phyloP scores from a whole-genome alignment of 2,113 vertebrate genomes.

The Astatoreochromis straeleni region DNA sequence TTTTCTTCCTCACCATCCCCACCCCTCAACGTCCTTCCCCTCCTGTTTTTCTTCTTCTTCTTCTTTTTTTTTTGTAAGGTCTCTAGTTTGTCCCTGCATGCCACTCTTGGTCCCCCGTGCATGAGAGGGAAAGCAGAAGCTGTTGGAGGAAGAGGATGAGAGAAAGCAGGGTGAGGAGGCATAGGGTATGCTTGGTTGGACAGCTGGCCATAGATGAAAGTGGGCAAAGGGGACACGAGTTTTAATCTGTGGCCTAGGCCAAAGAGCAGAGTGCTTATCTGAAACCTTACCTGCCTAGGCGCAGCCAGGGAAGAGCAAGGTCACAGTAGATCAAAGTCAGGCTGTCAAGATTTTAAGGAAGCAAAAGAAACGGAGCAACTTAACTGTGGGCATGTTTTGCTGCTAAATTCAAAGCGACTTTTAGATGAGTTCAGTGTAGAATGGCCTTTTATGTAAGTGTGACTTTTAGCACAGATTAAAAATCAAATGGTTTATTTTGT shows the following conservation, averaged over 20 bases:
- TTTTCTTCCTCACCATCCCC: constrained; percentile 25
- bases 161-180: constrained; percentile 39
- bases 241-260: constrained; percentile 58
- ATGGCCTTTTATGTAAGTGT: background rate
- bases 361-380: background rate
- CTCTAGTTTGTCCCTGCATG: constrained; percentile 57
- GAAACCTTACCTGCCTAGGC: constrained; percentile 57
- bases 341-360: background rate
- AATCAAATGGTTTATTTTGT: background rate
- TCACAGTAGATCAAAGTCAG: constrained; percentile 16
- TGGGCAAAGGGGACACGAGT: constrained; percentile 55
- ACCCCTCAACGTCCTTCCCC: constrained; percentile 35
- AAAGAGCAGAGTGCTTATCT: constrained; percentile 40
- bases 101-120: constrained; percentile 23
- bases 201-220: constrained; percentile 75
- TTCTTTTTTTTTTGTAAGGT: constrained; percentile 3
- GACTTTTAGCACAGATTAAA: background rate
- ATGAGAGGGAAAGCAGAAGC: constrained; percentile 28
- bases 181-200: constrained; percentile 57
- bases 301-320: constrained; percentile 28
- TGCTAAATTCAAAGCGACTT: background rate
- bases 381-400: background rate
- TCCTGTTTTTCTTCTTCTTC: constrained; percentile 39
- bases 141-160: constrained; percentile 45
- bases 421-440: background rate